Evolutionary conservation across 2,888 invertebrate genomes (phyloP), one percentile per base, ranked within the genome.

Genomic region (Temnothorax unifasciatus): DNA sequence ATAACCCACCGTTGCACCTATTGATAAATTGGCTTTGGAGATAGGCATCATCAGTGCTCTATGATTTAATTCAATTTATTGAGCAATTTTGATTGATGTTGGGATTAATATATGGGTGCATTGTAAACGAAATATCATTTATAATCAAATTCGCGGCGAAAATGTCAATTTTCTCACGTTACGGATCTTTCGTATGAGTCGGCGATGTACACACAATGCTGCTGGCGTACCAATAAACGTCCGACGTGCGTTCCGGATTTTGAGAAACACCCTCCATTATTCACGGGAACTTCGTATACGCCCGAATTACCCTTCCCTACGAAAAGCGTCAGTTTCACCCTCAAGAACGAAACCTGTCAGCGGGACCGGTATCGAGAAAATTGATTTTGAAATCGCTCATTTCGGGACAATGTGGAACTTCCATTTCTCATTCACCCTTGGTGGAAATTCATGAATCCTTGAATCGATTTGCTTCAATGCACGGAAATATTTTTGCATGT

Each of bases 221-320:
- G 85, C 73, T 75, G 84, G 85, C 87, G 75, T 85, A 89, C 89
- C 90, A 90, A 92, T 92, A 90, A 91, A 85, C 85, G 86, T 82
- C 77, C 69, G 83, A 89, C 90, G 86, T 89, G 89, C 84, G 81
- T 87, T 88, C 89, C 89, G 91, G 92, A 93, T 94, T 93, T 93
- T 94, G 92, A 91, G 92, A 91, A 93, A 94, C 92, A 92, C 87
- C 91, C 89, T 94, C 92, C 93, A 93, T 94, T 94, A 94, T 94
- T 94, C 94, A 94, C 93, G 88, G 90, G 86, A 91, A 88, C 89
- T 91, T 91, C 85, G 90, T 75, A 83, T 71, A 71, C 59, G 85
- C 83, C 85, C 54, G 68, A 73, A 90, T 89, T 88, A 85, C 83
- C 86, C 88, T 88, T 88, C 82, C 75, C 83, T 81, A 44, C 84